Conservation (phyloP, 2,888 invertebrate species). For the Mystacides longicornis region DNA sequence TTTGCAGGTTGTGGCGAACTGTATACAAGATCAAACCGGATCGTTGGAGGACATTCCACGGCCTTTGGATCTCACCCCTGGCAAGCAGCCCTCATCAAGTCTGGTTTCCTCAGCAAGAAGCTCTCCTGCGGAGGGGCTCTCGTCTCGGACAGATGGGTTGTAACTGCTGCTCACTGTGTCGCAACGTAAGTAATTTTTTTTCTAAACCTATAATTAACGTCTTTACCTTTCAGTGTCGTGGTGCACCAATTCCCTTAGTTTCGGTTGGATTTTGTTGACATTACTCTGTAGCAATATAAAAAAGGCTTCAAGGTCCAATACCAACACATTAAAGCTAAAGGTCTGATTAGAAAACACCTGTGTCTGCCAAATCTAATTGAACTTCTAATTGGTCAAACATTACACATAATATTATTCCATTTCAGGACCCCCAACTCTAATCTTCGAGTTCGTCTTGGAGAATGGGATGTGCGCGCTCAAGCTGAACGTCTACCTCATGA, state of each 20-base stretch:
- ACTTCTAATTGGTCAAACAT: too few relatives aligned
- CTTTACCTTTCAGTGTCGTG: too few relatives aligned
- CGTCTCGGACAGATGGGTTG: conserved; percentile 84
- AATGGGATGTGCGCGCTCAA: conserved; percentile 85
- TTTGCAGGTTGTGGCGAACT: conserved; percentile 83
- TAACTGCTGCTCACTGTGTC: conserved; percentile 88
- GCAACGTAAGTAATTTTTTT: conserved; percentile 70
- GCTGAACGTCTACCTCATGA: conserved; percentile 79
- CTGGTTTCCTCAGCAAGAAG: conserved; percentile 82
- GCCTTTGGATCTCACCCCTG: conserved; percentile 90
- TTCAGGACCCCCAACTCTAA: conserved; percentile 80
- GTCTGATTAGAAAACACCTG: too few relatives aligned
- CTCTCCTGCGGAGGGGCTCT: conserved; percentile 88
- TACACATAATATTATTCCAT: too few relatives aligned
- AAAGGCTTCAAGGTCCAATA: too few relatives aligned
- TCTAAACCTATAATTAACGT: too few relatives aligned
- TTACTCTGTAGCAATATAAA: too few relatives aligned
- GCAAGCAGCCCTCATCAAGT: conserved; percentile 90
- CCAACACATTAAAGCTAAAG: too few relatives aligned
- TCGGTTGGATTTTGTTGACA: too few relatives aligned
- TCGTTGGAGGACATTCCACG: conserved; percentile 86
- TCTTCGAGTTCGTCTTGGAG: conserved; percentile 81
- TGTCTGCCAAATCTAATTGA: too few relatives aligned
- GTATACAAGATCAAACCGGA: conserved; percentile 78
- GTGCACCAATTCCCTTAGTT: too few relatives aligned